Percentiles rank a stretch among this genome's conserved stretches.
phyloP scores from a whole-genome alignment of 2,797 vertebrate genomes.

The Lemur catta region DNA sequence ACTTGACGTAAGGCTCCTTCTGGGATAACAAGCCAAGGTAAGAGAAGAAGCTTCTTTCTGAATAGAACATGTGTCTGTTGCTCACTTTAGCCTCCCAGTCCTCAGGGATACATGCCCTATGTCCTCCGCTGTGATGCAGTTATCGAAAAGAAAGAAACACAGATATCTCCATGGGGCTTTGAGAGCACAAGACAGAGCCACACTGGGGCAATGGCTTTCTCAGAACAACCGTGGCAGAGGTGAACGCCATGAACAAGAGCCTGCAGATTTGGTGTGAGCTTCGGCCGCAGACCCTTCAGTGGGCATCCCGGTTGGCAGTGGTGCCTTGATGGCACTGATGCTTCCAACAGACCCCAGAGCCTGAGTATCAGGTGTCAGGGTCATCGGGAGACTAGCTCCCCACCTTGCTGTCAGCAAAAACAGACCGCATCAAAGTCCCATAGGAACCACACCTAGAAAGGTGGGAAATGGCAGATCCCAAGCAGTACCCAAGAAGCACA shows the following conservation, averaged over 20 bases:
- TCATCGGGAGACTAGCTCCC: not conserved
- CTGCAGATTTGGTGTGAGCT: not conserved
- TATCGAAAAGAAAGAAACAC: slow-evolving; percentile 50
- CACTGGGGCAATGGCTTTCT: slow-evolving; percentile 48
- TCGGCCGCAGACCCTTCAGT: not conserved
- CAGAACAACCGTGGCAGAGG: slow-evolving; percentile 48
- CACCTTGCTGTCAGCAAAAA: not conserved
- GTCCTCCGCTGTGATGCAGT: not conserved
- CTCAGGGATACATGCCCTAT: not conserved
- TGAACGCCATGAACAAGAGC: slow-evolving; percentile 51
- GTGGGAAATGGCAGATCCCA: rapidly evolving
- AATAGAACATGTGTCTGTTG: not conserved
- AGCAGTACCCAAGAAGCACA: not conserved
- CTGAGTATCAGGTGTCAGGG: not conserved
- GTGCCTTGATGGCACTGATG: not conserved
- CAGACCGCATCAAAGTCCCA: not conserved
- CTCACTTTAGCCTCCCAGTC: not conserved
- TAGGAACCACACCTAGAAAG: not conserved
- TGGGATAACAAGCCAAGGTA: not conserved
- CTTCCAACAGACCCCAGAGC: not conserved
- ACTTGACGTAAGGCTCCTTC: not conserved
- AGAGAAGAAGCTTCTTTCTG: not conserved
- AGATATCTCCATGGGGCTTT: not conserved
- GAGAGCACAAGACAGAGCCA: not conserved
- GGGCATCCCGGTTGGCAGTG: not conserved